phyloP scores from a whole-genome alignment of 2,113 vertebrate species.

The Lasiurus cinereus region DNA sequence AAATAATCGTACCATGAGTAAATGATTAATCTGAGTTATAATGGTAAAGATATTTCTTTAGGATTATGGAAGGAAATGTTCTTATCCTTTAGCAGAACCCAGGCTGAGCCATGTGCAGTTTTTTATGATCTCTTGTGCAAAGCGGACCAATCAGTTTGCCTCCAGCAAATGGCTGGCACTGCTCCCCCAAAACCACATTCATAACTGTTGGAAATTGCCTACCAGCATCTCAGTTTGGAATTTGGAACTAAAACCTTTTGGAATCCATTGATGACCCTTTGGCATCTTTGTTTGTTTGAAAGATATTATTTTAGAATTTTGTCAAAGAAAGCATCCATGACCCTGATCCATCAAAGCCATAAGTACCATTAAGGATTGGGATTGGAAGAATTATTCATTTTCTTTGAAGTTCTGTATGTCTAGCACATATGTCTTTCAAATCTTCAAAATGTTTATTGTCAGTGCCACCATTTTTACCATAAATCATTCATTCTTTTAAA shows the following conservation, averaged over 20 bases:
- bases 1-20: background rate
- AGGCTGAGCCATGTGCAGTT: background rate
- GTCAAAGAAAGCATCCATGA: constrained; percentile 22
- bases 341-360: background rate
- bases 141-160: background rate
- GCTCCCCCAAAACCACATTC: background rate
- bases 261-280: background rate
- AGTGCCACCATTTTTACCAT: background rate
- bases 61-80: background rate
- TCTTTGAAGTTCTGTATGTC: background rate
- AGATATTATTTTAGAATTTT: constrained; percentile 41
- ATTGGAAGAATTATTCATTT: background rate
- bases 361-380: background rate
- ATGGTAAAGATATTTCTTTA: background rate
- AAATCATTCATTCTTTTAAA: background rate
- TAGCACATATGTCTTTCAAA: background rate
- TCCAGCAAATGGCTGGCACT: background rate
- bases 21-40: background rate
- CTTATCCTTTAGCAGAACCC: background rate
- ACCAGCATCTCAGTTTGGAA: background rate
- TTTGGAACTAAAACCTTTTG: background rate
- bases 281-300: background rate
- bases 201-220: background rate
- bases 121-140: background rate
- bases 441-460: background rate